Conservation (phyloP, 2,888 invertebrate genomes). For the Nemotelus pantherinus region DNA sequence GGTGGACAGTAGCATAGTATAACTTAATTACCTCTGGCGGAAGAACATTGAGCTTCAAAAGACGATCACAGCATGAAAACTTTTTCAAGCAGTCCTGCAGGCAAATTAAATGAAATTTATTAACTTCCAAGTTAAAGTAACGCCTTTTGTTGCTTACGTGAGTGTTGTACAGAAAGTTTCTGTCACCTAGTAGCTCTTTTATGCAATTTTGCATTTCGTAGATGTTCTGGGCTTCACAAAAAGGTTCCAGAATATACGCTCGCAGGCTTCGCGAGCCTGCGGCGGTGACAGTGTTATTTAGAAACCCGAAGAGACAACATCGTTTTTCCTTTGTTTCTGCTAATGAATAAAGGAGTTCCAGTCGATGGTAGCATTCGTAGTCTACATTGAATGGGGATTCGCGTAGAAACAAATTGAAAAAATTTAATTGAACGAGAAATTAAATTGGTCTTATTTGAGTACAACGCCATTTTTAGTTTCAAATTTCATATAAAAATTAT, state of each 20-base stretch:
- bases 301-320: constrained; percentile 71
- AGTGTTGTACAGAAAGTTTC: constrained; percentile 72
- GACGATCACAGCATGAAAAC: constrained; percentile 81
- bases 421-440: too few relatives aligned
- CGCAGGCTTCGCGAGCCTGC: constrained; percentile 83
- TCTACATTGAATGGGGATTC: constrained; percentile 69
- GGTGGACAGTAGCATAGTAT: too few relatives aligned
- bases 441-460: too few relatives aligned
- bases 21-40: constrained; percentile 11
- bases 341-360: constrained; percentile 75
- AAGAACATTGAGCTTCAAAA: constrained; percentile 59
- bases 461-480: too few relatives aligned
- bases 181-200: constrained; percentile 77
- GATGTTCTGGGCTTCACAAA: constrained; percentile 74
- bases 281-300: constrained; percentile 75
- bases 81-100: constrained; percentile 72
- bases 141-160: constrained; percentile 66
- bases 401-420: too few relatives aligned
- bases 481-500: too few relatives aligned
- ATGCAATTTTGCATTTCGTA: constrained; percentile 78
- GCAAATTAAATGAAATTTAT: not conserved
- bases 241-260: constrained; percentile 83
- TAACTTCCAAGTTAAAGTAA: not conserved
- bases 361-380: constrained; percentile 79
- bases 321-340: constrained; percentile 63